Conservation (phyloP, 2,113 vertebrate species). For the Vimba vimba region DNA sequence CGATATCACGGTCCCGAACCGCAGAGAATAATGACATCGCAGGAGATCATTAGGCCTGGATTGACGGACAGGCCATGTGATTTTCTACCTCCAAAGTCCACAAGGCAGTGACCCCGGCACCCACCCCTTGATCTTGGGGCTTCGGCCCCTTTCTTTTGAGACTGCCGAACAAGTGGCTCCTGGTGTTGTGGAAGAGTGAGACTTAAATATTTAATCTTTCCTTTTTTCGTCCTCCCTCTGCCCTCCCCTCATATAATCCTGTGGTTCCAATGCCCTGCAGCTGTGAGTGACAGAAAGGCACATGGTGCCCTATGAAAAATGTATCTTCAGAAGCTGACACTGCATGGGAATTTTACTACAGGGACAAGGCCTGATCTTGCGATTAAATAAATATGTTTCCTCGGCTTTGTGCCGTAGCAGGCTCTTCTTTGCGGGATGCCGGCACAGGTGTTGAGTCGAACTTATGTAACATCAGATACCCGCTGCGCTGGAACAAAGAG, state of each 20-base stretch:
- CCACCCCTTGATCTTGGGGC: conserved; percentile 45
- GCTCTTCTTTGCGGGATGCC: conserved; percentile 11
- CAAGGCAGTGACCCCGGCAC: conserved; percentile 49
- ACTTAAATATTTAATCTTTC: conserved; percentile 66
- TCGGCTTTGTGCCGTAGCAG: neutral
- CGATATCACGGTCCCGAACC: neutral
- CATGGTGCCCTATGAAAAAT: conserved; percentile 63
- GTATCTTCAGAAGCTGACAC: conserved; percentile 57
- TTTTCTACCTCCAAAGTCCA: conserved; percentile 30
- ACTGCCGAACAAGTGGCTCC: conserved; percentile 55
- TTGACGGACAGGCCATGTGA: conserved; percentile 28
- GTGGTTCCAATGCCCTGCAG: conserved; percentile 58
- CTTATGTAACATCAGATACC: conserved; percentile 42
- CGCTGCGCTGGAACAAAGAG: conserved; percentile 34
- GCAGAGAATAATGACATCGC: conserved; percentile 41
- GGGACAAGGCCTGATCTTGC: conserved; percentile 46
- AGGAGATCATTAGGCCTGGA: conserved; percentile 48
- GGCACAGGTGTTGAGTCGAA: conserved; percentile 21
- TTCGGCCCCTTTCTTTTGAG: conserved; percentile 50
- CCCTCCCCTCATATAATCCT: conserved; percentile 53
- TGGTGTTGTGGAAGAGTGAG: conserved; percentile 58
- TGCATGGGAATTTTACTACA: conserved; percentile 58
- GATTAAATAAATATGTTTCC: conserved; percentile 59
- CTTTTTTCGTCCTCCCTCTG: conserved; percentile 35
- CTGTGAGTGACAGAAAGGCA: conserved; percentile 59